Percentiles rank a stretch among this genome's conserved stretches.
These are phyloP conservation scores for Leptinotarsa peninsularis DNA, from an alignment of 2,888 invertebrate species.

Conservation along the genomic window DNA sequence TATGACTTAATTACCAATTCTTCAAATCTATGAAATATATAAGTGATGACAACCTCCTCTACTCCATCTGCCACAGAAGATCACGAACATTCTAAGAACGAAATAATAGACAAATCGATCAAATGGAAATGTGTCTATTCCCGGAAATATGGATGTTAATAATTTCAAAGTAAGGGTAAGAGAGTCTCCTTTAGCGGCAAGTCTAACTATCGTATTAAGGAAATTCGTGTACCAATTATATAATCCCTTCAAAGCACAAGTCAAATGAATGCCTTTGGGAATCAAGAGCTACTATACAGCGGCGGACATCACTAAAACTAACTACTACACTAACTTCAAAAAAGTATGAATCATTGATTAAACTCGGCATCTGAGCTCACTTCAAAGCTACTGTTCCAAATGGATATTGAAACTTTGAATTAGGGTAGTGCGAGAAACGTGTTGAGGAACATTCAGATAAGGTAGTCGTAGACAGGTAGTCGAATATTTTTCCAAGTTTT, in stretches of 20 bases:
- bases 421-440: not conserved
- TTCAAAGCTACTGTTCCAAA: slow-evolving; percentile 11
- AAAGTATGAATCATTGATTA: slow-evolving; percentile 22
- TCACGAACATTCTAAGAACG: not conserved
- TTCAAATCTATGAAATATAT: too few species aligned
- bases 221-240: slow-evolving; percentile 66
- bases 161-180: slow-evolving; percentile 65
- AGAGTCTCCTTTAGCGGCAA: slow-evolving; percentile 64
- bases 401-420: slow-evolving; percentile 1
- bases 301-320: slow-evolving; percentile 8
- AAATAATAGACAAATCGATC: slow-evolving; percentile 54
- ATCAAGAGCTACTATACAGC: slow-evolving; percentile 42
- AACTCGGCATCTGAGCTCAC: slow-evolving; percentile 12
- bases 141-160: slow-evolving; percentile 65
- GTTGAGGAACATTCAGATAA: not conserved
- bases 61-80: not conserved
- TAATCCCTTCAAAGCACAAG: slow-evolving; percentile 68
- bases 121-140: slow-evolving; percentile 54
- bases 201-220: slow-evolving; percentile 66
- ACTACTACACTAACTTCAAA: slow-evolving; percentile 3
- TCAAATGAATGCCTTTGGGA: slow-evolving; percentile 65
- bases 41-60: not conserved
- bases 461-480: not conserved
- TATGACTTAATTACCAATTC: too few species aligned
- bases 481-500: not conserved